Conservation (phyloP, 1,140 invertebrate genomes). For the Riptortus pedestris region DNA sequence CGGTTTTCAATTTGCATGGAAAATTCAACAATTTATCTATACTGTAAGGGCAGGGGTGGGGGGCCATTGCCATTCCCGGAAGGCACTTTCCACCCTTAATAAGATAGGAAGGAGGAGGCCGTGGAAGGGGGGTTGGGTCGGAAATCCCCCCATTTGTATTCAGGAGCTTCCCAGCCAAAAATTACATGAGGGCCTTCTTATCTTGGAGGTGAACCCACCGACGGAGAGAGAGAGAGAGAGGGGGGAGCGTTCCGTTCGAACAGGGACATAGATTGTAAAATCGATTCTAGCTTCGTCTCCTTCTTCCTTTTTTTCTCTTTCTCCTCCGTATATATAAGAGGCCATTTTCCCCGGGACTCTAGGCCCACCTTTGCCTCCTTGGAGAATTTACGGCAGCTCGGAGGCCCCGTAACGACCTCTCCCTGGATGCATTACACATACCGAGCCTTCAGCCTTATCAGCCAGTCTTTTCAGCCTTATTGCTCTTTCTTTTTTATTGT, state of each 20-base stretch:
- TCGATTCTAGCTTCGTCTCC: neutral
- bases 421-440: no score
- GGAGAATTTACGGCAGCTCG: neutral
- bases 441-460: no score
- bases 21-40: slow-evolving; percentile 18
- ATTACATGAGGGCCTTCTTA: slow-evolving; percentile 15
- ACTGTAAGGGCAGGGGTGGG: neutral
- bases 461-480: no score
- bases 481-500: no score
- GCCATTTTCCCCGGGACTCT: neutral
- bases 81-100: slow-evolving; percentile 4
- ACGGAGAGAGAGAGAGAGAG: neutral
- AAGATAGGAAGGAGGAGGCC: neutral
- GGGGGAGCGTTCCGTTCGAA: neutral
- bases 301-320: neutral
- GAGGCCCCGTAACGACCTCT: neutral
- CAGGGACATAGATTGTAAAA: slow-evolving; percentile 12
- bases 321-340: neutral
- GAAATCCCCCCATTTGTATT: slow-evolving; percentile 16
- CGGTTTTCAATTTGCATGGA: slow-evolving; percentile 18
- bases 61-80: slow-evolving; percentile 13
- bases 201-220: slow-evolving; percentile 4
- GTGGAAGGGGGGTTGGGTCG: neutral
- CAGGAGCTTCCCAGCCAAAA: neutral
- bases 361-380: neutral